phyloP scores from a whole-genome alignment of 2,113 vertebrate species.

The Nesogale talazaci region DNA sequence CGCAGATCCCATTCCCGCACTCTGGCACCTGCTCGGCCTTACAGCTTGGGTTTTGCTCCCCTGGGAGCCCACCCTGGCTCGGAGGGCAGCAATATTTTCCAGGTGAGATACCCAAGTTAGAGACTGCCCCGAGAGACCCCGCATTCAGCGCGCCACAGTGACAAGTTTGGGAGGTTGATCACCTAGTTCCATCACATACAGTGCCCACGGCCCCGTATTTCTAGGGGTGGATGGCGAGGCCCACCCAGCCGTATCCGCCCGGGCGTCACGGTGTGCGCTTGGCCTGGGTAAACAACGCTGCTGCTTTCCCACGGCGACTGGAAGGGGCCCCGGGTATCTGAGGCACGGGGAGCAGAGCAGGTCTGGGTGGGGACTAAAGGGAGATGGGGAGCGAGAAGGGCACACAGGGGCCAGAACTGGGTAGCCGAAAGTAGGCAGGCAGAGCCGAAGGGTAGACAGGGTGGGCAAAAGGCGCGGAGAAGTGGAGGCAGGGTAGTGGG shows the following conservation, averaged over 20 bases:
- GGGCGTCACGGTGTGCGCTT: background rate
- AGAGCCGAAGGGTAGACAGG: background rate
- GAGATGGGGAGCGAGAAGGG: background rate
- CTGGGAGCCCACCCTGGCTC: background rate
- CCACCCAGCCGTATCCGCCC: background rate
- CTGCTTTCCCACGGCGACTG: slow-evolving; percentile 39
- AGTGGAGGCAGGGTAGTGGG: background rate
- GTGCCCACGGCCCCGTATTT: background rate
- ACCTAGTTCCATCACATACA: background rate
- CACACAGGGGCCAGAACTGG: background rate
- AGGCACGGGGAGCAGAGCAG: background rate
- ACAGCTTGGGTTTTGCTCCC: background rate
- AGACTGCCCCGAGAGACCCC: background rate
- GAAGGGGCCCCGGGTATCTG: background rate
- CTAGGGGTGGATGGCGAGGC: background rate
- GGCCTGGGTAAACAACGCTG: slow-evolving; percentile 11
- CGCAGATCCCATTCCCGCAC: background rate
- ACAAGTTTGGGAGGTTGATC: background rate
- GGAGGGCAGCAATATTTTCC: background rate
- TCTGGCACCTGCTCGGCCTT: background rate
- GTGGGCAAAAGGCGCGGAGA: background rate
- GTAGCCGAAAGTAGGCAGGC: background rate
- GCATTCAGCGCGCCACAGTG: background rate
- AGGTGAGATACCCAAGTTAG: background rate
- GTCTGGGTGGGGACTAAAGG: background rate